Base-by-base conservation (phyloP, 2,888 invertebrate genomes). In the Gnatocerus cornutus region DNA sequence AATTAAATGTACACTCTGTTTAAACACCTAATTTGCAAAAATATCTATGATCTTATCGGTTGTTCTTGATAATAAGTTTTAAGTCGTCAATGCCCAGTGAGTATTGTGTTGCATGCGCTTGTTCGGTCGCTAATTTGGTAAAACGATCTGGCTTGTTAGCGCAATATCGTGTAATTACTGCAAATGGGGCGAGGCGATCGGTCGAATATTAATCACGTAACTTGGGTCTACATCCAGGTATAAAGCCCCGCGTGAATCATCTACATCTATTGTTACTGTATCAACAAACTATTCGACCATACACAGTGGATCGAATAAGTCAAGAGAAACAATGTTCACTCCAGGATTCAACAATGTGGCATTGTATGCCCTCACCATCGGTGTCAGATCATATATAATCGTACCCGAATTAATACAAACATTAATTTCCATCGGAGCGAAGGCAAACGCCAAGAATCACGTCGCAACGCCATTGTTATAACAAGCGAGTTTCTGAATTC, bases 291-390 rank as follows among this genome's bases (percentile, higher is more conserved):
- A 73, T 73, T 71, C 70, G 73, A 61, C 55, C 53, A 63, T 61
- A 41, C 50, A 50, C 12, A 39, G 41, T 61, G 67, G 58, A 68
- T 72, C 69, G 67, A 72, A 74, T 72, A 74, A 74, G 69, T 72
- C 73, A 72, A 53, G 53, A 45, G 56, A 68, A 72, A 73, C 73
- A 73, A 73, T 70, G 62, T 56, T 52, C 68, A 68, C 55, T 68
- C 64, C 68, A 71, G 73, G 68, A 72, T 73, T 70, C 59, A 65
- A 69, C 73, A 70, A 71, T 71, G 68, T 69, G 62, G 69, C 71
- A 68, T 73, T 73, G 73, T 71, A 4, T 27, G 55, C 45, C 53
- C 48, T 65, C 56, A 39, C 66, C 52, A 52, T 45, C 43, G 66
- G 62, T 68, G 68, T 68, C 68, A 62, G 68, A 62, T 68, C 55